Evolutionary conservation across 2,888 invertebrate species (phyloP).

Genomic region (Flexamia atlantica): DNA sequence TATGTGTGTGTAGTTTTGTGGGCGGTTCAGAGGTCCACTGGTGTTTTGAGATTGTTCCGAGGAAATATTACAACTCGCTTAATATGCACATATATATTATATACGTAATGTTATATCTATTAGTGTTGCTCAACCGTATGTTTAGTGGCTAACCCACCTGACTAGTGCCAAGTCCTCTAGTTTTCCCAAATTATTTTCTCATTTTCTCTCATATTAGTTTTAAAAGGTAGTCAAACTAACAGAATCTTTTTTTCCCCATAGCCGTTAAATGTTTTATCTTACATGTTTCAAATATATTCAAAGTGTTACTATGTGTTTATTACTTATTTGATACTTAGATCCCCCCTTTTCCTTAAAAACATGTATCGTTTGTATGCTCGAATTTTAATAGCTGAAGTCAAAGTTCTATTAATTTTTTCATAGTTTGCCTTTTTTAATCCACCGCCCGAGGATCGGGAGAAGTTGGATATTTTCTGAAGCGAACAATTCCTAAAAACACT

Average conservation of each 20-base stretch:
- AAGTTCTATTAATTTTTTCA: too few relatives aligned
- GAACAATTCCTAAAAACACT: conserved; percentile 62
- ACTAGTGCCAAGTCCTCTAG: conserved; percentile 40
- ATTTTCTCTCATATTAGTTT: background rate
- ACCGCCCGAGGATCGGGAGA: background rate
- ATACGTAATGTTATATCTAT: conserved; percentile 55
- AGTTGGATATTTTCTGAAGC: conserved; percentile 53
- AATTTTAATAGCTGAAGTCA: too few relatives aligned
- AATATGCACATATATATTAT: conserved; percentile 53
- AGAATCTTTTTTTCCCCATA: too few relatives aligned
- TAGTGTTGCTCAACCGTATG: conserved; percentile 55
- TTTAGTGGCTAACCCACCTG: conserved; percentile 51
- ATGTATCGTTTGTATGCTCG: too few relatives aligned
- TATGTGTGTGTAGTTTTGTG: conserved; percentile 33
- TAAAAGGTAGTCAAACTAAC: conserved; percentile 20
- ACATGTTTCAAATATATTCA: too few relatives aligned
- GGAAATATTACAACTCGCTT: conserved; percentile 54
- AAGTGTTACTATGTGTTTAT: too few relatives aligned
- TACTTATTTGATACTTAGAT: too few relatives aligned
- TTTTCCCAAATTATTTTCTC: conserved; percentile 20
- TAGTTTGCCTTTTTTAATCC: conserved; percentile 15
- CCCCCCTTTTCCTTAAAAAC: too few relatives aligned
- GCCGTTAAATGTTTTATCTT: too few relatives aligned
- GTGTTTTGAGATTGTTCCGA: conserved; percentile 57
- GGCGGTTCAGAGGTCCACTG: conserved; percentile 57